Conservation (phyloP, 2,113 vertebrate genomes). For the Heterochromis multidens region DNA sequence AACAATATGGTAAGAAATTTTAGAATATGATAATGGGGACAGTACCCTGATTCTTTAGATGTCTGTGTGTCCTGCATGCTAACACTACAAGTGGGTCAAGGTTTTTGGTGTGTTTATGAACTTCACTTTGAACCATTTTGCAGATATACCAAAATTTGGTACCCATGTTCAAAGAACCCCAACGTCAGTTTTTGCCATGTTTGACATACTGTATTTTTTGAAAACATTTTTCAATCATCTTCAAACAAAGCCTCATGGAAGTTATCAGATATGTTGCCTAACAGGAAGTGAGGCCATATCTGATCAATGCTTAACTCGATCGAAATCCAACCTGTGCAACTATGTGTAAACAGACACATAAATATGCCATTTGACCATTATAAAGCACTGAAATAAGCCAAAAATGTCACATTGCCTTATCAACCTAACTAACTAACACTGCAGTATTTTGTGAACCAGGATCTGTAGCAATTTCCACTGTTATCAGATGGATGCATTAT, state of each 20-base stretch:
- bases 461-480: background rate
- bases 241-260: background rate
- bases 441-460: background rate
- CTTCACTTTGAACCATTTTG: background rate
- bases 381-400: rapidly evolving
- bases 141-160: background rate
- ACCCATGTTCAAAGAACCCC: too few relatives aligned
- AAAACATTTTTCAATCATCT: too few relatives aligned
- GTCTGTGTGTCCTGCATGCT: background rate
- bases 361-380: background rate
- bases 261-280: background rate
- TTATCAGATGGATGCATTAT: background rate
- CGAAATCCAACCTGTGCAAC: background rate
- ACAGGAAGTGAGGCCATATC: too few relatives aligned
- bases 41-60: background rate
- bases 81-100: background rate
- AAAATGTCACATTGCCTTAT: background rate
- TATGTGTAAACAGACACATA: background rate
- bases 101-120: background rate
- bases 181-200: background rate
- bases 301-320: too few relatives aligned
- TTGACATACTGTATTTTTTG: background rate
- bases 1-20: background rate
- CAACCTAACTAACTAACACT: background rate
- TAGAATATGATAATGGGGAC: background rate